Evolutionary conservation across 2,888 invertebrate species (phyloP).

Genomic region (Cordylochernes scorpioides): DNA sequence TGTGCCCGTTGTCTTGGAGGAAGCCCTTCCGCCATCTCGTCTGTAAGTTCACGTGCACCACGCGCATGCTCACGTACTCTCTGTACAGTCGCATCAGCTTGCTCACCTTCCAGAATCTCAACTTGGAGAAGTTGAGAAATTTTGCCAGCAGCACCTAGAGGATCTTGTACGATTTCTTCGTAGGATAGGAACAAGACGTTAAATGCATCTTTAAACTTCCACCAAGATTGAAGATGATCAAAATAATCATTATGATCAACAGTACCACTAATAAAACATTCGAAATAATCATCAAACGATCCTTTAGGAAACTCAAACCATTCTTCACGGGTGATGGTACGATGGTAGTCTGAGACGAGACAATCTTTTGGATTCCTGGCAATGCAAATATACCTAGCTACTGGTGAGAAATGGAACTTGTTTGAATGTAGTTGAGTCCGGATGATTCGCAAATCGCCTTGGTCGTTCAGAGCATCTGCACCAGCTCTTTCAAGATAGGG

Average conservation of each 20-base stretch:
- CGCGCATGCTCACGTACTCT: too few species aligned
- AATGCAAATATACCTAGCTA: constrained; percentile 20
- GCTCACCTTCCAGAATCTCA: too few species aligned
- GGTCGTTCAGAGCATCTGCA: too few species aligned
- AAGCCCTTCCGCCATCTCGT: too few species aligned
- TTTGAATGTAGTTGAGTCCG: constrained; percentile 17
- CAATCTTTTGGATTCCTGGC: constrained; percentile 25
- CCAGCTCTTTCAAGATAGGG: too few species aligned
- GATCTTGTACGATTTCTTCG: too few species aligned
- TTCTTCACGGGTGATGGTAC: constrained; percentile 2
- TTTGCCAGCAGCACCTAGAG: too few species aligned
- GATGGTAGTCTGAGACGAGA: constrained; percentile 23
- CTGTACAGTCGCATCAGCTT: too few species aligned
- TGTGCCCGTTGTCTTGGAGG: too few species aligned
- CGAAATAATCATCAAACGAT: constrained; percentile 20
- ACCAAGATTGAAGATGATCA: constrained; percentile 12
- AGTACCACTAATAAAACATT: constrained; percentile 21
- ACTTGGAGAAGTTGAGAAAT: too few species aligned
- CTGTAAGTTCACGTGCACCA: too few species aligned
- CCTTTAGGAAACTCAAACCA: constrained; percentile 5
- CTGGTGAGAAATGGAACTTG: constrained; percentile 7
- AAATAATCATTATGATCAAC: constrained; percentile 14
- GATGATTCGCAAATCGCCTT: too few species aligned
- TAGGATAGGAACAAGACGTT: constrained; percentile 21
- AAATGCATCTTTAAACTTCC: constrained; percentile 14